Evolutionary conservation across 2,888 invertebrate genomes (phyloP).

Genomic region (Craniophora ligustri): DNA sequence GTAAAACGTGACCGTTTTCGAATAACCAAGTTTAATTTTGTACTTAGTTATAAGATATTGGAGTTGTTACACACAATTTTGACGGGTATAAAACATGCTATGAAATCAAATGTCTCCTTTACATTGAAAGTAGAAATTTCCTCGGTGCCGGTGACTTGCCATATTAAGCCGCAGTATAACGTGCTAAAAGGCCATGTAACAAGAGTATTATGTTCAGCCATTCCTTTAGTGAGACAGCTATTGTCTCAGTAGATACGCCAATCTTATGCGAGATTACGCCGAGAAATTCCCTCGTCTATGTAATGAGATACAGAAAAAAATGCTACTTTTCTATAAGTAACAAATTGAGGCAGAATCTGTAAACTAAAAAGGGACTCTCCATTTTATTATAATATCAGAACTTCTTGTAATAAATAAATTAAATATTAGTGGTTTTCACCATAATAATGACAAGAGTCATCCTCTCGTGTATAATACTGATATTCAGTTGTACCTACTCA

Average conservation of each 20-base stretch:
- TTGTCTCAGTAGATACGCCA: conserved; percentile 59
- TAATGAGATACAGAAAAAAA: conserved; percentile 20
- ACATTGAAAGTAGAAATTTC: conserved; percentile 48
- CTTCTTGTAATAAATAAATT: too few species aligned
- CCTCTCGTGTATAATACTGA: too few species aligned
- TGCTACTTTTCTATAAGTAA: conserved; percentile 12
- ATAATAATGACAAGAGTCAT: too few species aligned
- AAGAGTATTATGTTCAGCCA: conserved; percentile 58
- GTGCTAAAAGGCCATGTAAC: conserved; percentile 61
- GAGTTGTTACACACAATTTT: conserved; percentile 37
- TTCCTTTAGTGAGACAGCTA: conserved; percentile 57
- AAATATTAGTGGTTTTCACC: too few species aligned
- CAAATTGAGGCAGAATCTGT: not conserved
- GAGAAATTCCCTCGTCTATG: conserved; percentile 42
- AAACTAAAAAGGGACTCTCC: not conserved
- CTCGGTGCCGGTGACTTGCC: conserved; percentile 42
- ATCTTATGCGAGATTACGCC: conserved; percentile 52
- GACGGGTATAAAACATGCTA: conserved; percentile 51
- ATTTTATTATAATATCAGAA: not conserved
- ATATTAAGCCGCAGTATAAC: conserved; percentile 53
- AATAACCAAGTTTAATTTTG: conserved; percentile 35
- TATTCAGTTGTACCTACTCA: too few species aligned
- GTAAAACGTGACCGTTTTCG: conserved; percentile 36
- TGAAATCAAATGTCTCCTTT: conserved; percentile 48
- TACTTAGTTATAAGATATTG: conserved; percentile 25